A percentile compares a stretch with the other conserved stretches of the same genome.
Evolutionary conservation across 1,140 invertebrate genomes (phyloP).

Genomic region (Pseudomyrmex flavicornis): DNA sequence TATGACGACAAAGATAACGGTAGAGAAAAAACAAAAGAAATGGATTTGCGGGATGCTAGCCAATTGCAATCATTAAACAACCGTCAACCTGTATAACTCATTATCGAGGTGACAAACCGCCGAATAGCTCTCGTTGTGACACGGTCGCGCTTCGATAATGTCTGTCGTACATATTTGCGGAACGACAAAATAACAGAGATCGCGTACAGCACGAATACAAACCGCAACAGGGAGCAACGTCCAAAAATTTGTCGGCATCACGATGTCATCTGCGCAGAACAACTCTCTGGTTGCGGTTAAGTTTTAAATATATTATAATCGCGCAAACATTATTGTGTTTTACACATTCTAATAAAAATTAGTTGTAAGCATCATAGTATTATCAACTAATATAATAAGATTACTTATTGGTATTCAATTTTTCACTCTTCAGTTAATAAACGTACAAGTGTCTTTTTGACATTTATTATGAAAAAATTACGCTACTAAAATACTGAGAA

Average conservation of each 20-base stretch:
- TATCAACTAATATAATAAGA: too few species aligned
- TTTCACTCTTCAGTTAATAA: too few species aligned
- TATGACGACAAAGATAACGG: background rate
- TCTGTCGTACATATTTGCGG: slow-evolving; percentile 36
- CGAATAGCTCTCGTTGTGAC: slow-evolving; percentile 28
- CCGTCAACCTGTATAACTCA: slow-evolving; percentile 38
- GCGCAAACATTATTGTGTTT: background rate
- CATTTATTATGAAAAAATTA: too few species aligned
- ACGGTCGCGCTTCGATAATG: slow-evolving; percentile 7
- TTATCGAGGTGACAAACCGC: slow-evolving; percentile 50
- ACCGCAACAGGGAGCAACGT: background rate
- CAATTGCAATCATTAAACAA: slow-evolving; percentile 53
- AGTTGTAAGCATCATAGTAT: too few species aligned
- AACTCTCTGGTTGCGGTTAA: slow-evolving; percentile 4
- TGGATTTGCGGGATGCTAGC: background rate
- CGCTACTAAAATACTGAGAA: too few species aligned
- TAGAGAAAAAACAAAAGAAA: background rate
- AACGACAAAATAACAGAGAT: slow-evolving; percentile 4
- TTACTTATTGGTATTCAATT: too few species aligned
- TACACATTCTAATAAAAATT: too few species aligned
- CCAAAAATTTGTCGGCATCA: slow-evolving; percentile 54
- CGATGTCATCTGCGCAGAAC: slow-evolving; percentile 23
- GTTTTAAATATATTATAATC: background rate
- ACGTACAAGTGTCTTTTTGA: too few species aligned
- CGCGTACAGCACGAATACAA: background rate